phyloP scores from a whole-genome alignment of 1,140 invertebrate genomes.

The Drosophila seguyi region DNA sequence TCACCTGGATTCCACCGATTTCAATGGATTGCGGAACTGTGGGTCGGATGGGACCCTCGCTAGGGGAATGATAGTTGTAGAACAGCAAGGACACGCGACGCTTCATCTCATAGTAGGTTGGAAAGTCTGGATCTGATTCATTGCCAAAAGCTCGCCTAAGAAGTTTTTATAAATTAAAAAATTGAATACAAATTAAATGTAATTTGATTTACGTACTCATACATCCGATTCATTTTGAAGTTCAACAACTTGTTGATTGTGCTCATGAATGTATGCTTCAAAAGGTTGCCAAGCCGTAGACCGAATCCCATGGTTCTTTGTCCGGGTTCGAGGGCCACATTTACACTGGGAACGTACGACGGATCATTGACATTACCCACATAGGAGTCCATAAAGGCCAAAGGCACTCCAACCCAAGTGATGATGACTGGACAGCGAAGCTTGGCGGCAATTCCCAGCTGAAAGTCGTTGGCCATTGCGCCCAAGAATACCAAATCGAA shows the following conservation, averaged over 20 bases:
- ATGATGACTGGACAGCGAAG: conserved; percentile 62
- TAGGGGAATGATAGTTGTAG: conserved; percentile 65
- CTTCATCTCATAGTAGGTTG: conserved; percentile 36
- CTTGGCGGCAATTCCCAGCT: conserved; percentile 69
- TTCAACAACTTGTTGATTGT: not conserved
- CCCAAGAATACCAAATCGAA: conserved; percentile 73
- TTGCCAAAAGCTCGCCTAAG: conserved; percentile 13
- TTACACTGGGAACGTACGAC: conserved; percentile 52
- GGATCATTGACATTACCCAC: conserved; percentile 65
- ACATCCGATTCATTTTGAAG: conserved; percentile 14
- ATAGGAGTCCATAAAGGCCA: conserved; percentile 24
- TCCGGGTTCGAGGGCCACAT: conserved; percentile 19
- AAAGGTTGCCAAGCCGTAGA: conserved; percentile 9
- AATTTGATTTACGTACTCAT: conserved; percentile 6
- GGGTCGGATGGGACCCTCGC: conserved; percentile 77
- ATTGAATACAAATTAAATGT: not conserved
- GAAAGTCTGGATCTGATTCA: conserved; percentile 12
- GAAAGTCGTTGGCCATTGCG: conserved; percentile 66
- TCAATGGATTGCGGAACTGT: conserved; percentile 83
- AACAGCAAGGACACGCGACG: conserved; percentile 75
- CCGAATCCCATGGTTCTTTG: conserved; percentile 21
- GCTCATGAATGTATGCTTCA: conserved; percentile 7
- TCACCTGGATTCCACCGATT: conserved; percentile 85
- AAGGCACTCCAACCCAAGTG: conserved; percentile 52
- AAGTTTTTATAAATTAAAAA: no score